Evolutionary conservation across 92 coral and sea anemone species (phyloP), one percentile per base, ranked within the genome.

Genomic region (Bergia puertoricense): DNA sequence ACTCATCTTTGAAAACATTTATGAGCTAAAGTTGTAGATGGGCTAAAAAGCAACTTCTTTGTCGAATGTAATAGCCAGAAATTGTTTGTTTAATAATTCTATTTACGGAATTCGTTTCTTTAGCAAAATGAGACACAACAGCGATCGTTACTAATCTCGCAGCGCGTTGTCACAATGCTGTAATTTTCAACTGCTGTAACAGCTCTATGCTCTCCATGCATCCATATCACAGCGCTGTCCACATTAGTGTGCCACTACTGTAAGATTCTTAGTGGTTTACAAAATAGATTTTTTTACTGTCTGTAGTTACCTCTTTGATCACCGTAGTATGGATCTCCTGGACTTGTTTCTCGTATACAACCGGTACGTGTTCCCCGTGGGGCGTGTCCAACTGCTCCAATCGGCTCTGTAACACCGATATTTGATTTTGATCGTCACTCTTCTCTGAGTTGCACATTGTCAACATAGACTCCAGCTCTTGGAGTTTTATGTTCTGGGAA

Each of bases 241-340:
- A 0, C 69, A 62, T 0, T 3, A 20, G 69, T 62, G n/a, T 62
- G 7, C 30, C 69, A 62, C 30, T 6, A 6, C 69, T 57, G 69
- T 18, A 0, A 62, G 30, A 62, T 18, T 62, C 18, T 6, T 54
- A 15, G 14, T 51, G 15, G 30, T 9, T 13, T 13, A 62, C 68
- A 2, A 18, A 62, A 57, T 1, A 16, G 18, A 18, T 62, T 20
- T 23, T 6, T 3, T 13, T 0, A 2, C 6, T 62, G 69, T 18
- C 1, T 18, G 69, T 62, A 23, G 85, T 41, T 82, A 82, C 86
- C 86, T 82, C 86, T 69, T 82, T 71, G 40, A 67, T 66, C 46
- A 82, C 86, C 6, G 86, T 82, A 5, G 86, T 82, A 43, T 66
- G 74, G 7, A 82, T 66, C 76, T 82, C 76, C 86, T 82, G 30